Conservation (phyloP, 1,140 invertebrate genomes). For the Caerostris extrusa region DNA sequence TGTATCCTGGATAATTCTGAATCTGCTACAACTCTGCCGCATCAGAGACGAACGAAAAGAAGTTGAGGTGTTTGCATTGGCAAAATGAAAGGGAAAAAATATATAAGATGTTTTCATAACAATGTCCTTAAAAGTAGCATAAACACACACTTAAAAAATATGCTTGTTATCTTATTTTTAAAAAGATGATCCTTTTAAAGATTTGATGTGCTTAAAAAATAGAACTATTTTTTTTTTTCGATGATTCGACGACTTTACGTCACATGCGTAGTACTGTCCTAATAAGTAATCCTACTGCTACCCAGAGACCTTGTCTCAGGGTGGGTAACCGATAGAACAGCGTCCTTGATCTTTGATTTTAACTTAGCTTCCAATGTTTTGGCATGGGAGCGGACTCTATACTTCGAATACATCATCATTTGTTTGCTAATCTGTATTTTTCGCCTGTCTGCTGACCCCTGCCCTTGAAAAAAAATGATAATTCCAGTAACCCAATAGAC, state of each 20-base stretch:
- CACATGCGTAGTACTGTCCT: background rate
- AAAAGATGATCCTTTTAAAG: background rate
- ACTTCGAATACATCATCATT: background rate
- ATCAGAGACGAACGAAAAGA: no score
- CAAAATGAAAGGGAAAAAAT: no score
- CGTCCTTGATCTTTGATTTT: background rate
- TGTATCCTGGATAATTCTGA: no score
- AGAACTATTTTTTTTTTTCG: background rate
- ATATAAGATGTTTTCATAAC: no score
- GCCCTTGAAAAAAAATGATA: background rate
- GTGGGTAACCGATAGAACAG: background rate
- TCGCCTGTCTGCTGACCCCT: background rate
- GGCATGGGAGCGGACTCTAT: background rate
- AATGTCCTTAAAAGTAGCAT: no score
- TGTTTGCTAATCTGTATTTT: conserved; percentile 15
- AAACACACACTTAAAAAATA: no score
- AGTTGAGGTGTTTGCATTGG: no score
- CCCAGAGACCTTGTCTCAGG: background rate
- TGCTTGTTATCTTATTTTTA: no score
- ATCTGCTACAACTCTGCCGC: no score
- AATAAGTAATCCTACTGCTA: background rate
- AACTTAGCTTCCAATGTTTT: background rate
- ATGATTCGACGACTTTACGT: background rate
- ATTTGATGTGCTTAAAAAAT: conserved; percentile 1
- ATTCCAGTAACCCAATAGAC: background rate